phyloP scores from a whole-genome alignment of 1,140 invertebrate species.

The Hypsibius dujardini region DNA sequence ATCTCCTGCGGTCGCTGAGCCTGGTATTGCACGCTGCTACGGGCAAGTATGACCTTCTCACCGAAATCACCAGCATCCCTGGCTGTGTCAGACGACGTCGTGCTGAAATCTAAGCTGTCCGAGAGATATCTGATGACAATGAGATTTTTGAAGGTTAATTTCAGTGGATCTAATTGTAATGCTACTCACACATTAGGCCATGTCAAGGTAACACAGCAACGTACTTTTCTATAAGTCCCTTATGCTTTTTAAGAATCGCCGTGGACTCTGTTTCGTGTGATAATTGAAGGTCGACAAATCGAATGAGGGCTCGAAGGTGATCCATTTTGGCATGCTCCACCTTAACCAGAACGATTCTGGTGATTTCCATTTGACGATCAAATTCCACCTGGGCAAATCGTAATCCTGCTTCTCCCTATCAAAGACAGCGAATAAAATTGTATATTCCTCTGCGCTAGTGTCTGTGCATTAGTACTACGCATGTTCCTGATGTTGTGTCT shows the following conservation, averaged over 20 bases:
- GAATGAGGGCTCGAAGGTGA: background rate
- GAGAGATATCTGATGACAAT: too few relatives aligned
- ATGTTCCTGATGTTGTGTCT: background rate
- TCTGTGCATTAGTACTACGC: background rate
- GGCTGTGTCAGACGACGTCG: too few relatives aligned
- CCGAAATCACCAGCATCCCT: too few relatives aligned
- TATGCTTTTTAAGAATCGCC: background rate
- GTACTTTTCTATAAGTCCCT: background rate
- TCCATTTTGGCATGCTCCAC: background rate
- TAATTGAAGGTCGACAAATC: background rate
- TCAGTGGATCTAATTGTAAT: too few relatives aligned
- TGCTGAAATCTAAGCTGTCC: too few relatives aligned
- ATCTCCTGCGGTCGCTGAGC: background rate
- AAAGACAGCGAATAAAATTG: background rate
- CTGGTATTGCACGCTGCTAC: background rate
- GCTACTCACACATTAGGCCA: too few relatives aligned
- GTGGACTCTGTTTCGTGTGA: background rate
- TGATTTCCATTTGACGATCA: conserved; percentile 3
- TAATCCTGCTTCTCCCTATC: background rate
- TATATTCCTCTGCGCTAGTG: background rate
- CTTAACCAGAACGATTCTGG: background rate
- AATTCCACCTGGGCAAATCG: conserved; percentile 4
- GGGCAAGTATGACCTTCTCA: too few relatives aligned
- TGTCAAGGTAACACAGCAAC: background rate
- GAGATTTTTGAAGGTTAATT: too few relatives aligned